Evolutionary conservation across 1,140 invertebrate genomes (phyloP), one percentile per base, ranked within the genome.

Genomic region (Conus betulinus): DNA sequence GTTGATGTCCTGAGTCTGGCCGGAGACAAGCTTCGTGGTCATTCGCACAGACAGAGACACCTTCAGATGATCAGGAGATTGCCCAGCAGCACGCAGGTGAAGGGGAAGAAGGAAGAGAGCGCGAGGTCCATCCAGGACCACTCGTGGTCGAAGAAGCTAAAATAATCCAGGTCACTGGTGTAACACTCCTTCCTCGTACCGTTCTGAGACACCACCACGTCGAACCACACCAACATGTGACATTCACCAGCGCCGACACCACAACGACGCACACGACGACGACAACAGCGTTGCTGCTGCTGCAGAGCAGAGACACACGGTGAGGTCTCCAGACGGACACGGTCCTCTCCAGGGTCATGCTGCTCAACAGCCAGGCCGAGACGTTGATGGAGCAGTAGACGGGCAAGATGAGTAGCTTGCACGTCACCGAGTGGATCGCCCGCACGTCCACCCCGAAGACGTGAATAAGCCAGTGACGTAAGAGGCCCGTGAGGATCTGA

Each of bases 321-420:
- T 91, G 90, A 5, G 93, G 93, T 55, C 88, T 67, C 86, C 90
- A 92, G 3, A 91, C 92, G n/a, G 89, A 90, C 11, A 91, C 88
- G 52, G 92, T 88, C 17, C 93, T n/a, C 79, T 93, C 92, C 52
- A 89, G 63, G 0, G 93, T 93, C 71, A 93, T 90, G 13, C 89
- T 85, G 11, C 90, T 91, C 6, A 93, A 83, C 3, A 91, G 82
- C 92, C 92, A 93, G 4, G 91, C 85, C n/a, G 92, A 93, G 15
- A 86, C 71, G 57, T 91, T 84, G 10, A 89, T 51, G 0, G 74
- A 39, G 15, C 87, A 67, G 86, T 93, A 93, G 13, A 91, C 82
- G 5, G 90, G 53, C 88, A 88, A 93, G 5, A 84, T 88, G 27
- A 91, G 90, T 3, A 91, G 8, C 84, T 91, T 91, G 88, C 93